Conservation (phyloP, 2,113 vertebrate species). For the Epinephelus fuscoguttatus region DNA sequence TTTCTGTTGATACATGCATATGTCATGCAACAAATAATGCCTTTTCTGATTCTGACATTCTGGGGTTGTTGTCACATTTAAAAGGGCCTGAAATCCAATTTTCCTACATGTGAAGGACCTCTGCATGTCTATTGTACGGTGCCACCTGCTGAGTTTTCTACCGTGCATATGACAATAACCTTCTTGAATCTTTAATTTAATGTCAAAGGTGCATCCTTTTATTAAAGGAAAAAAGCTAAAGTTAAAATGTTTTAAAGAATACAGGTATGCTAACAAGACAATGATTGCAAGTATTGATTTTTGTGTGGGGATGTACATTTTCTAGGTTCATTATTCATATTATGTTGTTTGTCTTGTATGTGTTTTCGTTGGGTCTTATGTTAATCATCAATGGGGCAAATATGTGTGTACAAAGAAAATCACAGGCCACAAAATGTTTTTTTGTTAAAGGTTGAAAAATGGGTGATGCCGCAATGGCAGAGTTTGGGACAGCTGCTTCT, state of each 20-base stretch:
- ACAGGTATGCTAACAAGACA: background rate
- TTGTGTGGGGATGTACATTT: background rate
- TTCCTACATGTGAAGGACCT: background rate
- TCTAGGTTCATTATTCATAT: background rate
- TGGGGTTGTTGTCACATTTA: background rate
- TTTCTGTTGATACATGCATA: background rate
- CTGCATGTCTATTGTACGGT: background rate
- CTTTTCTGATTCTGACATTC: background rate
- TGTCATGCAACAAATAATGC: background rate
- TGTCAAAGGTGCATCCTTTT: background rate
- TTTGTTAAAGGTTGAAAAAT: slow-evolving; percentile 71
- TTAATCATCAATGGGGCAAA: background rate
- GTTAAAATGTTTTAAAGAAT: background rate
- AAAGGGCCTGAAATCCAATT: background rate
- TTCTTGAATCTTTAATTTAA: background rate
- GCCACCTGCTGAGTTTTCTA: no score
- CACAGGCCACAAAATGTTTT: background rate
- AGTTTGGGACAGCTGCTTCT: background rate
- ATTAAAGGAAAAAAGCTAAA: background rate
- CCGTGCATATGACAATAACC: no score
- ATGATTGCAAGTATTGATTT: background rate
- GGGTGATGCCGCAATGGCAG: slow-evolving; percentile 45
- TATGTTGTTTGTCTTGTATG: background rate
- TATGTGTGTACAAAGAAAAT: background rate
- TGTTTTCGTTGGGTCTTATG: background rate